Conservation (phyloP, 92 coral and sea anemone genomes). For the Meandrina meandrites region DNA sequence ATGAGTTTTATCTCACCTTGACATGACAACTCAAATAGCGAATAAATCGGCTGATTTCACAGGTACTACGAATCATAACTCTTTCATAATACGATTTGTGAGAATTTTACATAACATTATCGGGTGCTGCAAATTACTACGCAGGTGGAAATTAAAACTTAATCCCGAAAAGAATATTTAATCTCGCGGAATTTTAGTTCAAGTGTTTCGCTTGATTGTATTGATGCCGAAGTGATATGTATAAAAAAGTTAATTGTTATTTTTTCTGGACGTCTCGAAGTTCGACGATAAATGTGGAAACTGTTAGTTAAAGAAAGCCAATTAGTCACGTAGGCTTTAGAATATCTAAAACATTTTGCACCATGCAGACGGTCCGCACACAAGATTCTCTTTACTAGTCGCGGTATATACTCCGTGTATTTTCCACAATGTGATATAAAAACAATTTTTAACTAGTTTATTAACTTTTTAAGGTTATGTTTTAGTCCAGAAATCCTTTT, state of each 20-base stretch:
- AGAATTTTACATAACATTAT: background rate
- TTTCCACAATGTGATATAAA: background rate
- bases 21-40: too few relatives aligned
- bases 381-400: too few relatives aligned
- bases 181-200: background rate
- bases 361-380: background rate
- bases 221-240: background rate
- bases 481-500: background rate
- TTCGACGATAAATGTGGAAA: background rate
- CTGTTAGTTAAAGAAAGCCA: background rate
- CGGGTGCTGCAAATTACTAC: background rate
- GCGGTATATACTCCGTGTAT: background rate
- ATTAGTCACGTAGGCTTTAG: background rate
- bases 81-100: background rate
- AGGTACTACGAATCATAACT: background rate
- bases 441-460: background rate
- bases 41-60: background rate
- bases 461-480: background rate
- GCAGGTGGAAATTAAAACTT: slow-evolving; percentile 30
- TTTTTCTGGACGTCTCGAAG: background rate
- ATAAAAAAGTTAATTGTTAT: background rate
- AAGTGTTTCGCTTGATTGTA: background rate
- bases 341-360: background rate
- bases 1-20: too few relatives aligned
- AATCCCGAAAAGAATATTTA: slow-evolving; percentile 6